Evolutionary conservation across 92 coral and sea anemone genomes (phyloP).

Genomic region (Hydrozoanthus gracilis): DNA sequence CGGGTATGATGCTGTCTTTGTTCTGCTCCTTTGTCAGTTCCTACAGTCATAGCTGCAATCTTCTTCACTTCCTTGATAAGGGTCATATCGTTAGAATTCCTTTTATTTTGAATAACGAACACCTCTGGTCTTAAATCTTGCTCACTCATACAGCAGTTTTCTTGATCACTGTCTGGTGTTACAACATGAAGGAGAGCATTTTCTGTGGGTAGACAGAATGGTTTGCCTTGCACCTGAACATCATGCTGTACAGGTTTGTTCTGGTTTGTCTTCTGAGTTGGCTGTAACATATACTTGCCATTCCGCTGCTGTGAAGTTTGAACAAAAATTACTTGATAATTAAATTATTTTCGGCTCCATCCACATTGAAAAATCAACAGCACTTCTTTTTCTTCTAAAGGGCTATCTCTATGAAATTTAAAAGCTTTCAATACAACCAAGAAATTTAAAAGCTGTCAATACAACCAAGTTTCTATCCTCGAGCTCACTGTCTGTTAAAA

Average conservation of each 20-base stretch:
- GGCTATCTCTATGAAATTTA: too few relatives aligned
- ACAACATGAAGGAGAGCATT: constrained; percentile 5
- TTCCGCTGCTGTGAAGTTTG: neutral
- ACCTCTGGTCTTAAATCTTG: constrained; percentile 42
- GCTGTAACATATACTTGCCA: neutral
- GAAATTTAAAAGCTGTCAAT: too few relatives aligned
- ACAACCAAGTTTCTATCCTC: too few relatives aligned
- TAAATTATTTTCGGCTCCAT: neutral
- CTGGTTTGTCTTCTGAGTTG: constrained; percentile 22
- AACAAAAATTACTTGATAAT: neutral
- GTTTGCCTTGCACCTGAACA: neutral
- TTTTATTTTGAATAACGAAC: constrained; percentile 47
- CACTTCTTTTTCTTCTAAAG: too few relatives aligned
- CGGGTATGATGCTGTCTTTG: neutral
- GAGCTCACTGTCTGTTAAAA: too few relatives aligned
- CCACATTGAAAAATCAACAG: neutral
- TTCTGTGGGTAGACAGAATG: neutral
- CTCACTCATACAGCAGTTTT: neutral
- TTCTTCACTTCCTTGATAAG: neutral
- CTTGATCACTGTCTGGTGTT: neutral
- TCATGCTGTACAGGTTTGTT: constrained; percentile 22
- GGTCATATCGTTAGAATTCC: constrained; percentile 4
- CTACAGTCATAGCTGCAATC: neutral
- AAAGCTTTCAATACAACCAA: too few relatives aligned
- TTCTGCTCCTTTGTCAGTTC: neutral